Base-by-base conservation (phyloP, 2,797 vertebrate genomes). In the Lagorchestes hirsutus region DNA sequence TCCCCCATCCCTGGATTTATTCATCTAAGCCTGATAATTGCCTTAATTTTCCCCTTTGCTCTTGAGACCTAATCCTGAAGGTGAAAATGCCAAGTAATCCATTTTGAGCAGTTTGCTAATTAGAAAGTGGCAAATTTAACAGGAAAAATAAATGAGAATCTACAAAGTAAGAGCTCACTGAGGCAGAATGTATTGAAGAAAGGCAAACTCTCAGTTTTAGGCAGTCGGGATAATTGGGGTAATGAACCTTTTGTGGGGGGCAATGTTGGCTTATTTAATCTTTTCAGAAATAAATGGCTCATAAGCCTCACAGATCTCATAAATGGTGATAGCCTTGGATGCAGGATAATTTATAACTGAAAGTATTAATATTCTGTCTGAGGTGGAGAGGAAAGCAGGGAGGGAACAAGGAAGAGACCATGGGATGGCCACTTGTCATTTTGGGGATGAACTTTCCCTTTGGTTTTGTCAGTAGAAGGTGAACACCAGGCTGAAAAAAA, bases 281-380 rank as follows among this genome's bases (percentile, higher is more conserved):
- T 98, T 93, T 93, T 93, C 87, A 93, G 58, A 92, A 58, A 96
- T 67, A 87, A 96, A 54, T 95, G 74, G 31, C 52, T 97, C 91
- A 31, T 59, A 97, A 96, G 24, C 13, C 13, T 90, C 59, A 34
- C 56, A 91, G 96, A 95, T 95, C 11, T 92, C 82, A 95, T 93
- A 96, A 90, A 57, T 96, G 91, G 93, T 95, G 92, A 74, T n/a
- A n/a, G n/a, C 8, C 27, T 58, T 58, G 57, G 27, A 58, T 28
- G 27, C 57, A 58, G 57, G 96, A 93, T 97, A 97, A 97, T 98
- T 97, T 97, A 95, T 94, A 95, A 95, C 96, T 98, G 97, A 96
- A 95, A 95, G 92, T 92, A 90, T 54, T 94, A 92, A 56, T 95
- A 57, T 96, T 92, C 97, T 93, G 96, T 94, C 95, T 96, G 92